Percentiles rank a stretch among this genome's conserved stretches.
phyloP scores from a whole-genome alignment of 2,113 vertebrate genomes.

The Ammospiza caudacuta region DNA sequence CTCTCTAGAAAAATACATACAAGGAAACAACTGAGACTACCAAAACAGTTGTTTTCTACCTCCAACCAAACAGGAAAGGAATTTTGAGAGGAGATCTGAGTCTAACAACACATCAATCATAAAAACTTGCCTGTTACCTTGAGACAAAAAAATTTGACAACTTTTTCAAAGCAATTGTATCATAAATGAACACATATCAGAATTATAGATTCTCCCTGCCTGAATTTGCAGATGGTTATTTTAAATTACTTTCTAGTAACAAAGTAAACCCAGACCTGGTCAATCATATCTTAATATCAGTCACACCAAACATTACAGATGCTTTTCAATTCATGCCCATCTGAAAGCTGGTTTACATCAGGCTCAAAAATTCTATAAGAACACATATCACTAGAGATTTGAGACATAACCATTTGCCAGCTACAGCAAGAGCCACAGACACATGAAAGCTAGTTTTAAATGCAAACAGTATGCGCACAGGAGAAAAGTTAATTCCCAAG shows the following conservation, averaged over 20 bases:
- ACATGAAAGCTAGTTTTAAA: slow-evolving; percentile 22
- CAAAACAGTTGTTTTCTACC: background rate
- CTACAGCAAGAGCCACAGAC: slow-evolving; percentile 25
- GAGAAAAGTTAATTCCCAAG: slow-evolving; percentile 6
- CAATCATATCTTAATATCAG: background rate
- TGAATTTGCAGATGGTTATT: background rate
- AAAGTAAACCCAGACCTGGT: background rate
- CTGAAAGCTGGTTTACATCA: slow-evolving; percentile 29
- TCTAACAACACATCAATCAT: background rate
- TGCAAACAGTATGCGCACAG: background rate
- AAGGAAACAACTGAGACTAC: background rate
- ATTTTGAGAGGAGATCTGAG: background rate
- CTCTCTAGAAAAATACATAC: background rate
- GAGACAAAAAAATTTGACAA: background rate
- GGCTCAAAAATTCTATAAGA: background rate
- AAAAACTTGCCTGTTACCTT: background rate
- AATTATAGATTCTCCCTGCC: background rate
- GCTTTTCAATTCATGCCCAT: slow-evolving; percentile 20
- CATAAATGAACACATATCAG: background rate
- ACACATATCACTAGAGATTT: background rate
- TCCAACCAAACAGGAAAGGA: background rate
- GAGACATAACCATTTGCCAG: background rate
- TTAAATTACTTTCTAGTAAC: background rate
- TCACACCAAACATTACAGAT: slow-evolving; percentile 9
- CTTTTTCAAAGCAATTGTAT: background rate